Base-by-base conservation (phyloP, 2,888 invertebrate species). In the Dioctria rufipes region DNA sequence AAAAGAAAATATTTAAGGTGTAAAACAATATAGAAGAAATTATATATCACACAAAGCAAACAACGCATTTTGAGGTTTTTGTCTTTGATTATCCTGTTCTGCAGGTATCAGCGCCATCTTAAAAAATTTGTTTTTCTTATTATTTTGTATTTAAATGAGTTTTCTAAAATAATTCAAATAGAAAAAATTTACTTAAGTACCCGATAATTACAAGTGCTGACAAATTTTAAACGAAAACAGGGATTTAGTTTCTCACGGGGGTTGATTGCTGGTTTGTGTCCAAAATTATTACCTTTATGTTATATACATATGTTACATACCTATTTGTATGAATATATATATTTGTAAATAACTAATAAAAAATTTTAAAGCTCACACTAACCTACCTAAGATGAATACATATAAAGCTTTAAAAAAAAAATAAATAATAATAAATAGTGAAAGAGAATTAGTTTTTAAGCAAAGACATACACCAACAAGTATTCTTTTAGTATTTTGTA, bases 61-160 rank as follows among this genome's bases (percentile, higher is more conserved):
- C 42, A 81, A 58, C 75, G 66, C 66, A 81, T 67, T 80, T 78
- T 54, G 63, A 25, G 25, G 65, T 75, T 60, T 51, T 79, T 81
- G 81, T 77, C 81, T 81, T 67, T 77, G 77, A 63, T 80, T 66
- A 49, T 80, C 54, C 65, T 25, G 25, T 25, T 25, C 25, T 25
- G 25, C 25, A 25, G 25, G 25, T 25, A 25, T 46, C 66, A 75
- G 49, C 81, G 81, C 81, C 81, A 81, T 81, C 81, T 81, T 81
- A 75, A 66, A 63, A 71, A 78, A 63, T 46, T 80, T 63, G 71
- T 4, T 60, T 25, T 78, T n/a, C 40, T 11, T 61, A n/a, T 75
- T 40, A 40, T 40, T 65, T 37, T 61, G 43, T 75, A 43, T 61
- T 42, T 42, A 40, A 61, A 2, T 13, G 58, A 58, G 25, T 58